These are phyloP conservation scores for Dasypogon diadema DNA, from an alignment of 2,888 invertebrate species.

Conservation along the genomic window DNA sequence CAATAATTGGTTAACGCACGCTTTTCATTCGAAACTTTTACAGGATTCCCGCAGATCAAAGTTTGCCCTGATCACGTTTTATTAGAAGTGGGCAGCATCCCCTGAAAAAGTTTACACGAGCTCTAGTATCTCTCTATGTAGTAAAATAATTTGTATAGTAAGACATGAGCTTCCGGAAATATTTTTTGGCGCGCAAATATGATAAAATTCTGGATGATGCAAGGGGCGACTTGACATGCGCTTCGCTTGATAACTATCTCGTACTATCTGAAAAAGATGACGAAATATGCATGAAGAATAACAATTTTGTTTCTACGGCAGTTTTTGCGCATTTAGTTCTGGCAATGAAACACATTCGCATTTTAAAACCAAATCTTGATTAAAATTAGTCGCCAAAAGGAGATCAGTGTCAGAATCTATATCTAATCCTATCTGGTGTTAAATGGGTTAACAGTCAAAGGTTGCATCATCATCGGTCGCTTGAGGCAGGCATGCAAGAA, in stretches of 20 bases:
- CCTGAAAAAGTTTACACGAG: neutral
- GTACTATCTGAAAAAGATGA: neutral
- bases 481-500: neutral
- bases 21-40: neutral
- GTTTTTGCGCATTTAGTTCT: no score
- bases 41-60: neutral
- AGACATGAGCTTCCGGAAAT: neutral
- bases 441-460: neutral
- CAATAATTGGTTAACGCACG: constrained; percentile 21
- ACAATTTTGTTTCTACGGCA: no score
- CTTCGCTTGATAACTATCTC: neutral
- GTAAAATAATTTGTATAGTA: no score
- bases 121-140: no score
- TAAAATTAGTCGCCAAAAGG: no score
- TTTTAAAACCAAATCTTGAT: no score
- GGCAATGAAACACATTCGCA: no score
- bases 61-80: constrained; percentile 13
- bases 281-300: neutral
- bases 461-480: constrained; percentile 32
- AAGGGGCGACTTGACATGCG: neutral
- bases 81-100: neutral
- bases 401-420: no score
- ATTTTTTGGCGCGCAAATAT: neutral
- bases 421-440: no score
- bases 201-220: neutral